Evolutionary conservation across 2,113 vertebrate genomes (phyloP).

Genomic region (Prunella himalayana): DNA sequence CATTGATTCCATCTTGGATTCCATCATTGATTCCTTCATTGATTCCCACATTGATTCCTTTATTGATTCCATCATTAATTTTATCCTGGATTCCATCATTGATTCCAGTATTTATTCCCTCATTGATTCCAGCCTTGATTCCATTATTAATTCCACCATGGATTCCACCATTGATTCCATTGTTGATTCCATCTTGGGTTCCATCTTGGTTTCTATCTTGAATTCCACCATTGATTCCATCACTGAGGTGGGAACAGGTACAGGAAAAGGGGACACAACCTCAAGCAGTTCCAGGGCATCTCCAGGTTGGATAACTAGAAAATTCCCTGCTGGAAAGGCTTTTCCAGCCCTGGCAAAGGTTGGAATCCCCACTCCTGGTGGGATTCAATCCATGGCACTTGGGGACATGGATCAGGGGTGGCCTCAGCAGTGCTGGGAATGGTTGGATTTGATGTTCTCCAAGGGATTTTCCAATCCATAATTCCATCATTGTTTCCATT

Average conservation of each 20-base stretch:
- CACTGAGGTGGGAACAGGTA: not conserved
- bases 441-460: fast-evolving
- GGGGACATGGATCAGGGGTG: fast-evolving
- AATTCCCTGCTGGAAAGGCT: not conserved
- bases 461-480: not conserved
- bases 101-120: too few species aligned
- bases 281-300: not conserved
- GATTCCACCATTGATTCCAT: not conserved
- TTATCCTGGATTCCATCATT: too few species aligned
- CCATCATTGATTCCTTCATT: too few species aligned
- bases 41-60: not conserved
- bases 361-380: not conserved
- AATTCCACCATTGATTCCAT: not conserved
- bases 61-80: too few species aligned
- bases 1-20: not conserved
- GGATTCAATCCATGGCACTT: not conserved
- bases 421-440: not conserved
- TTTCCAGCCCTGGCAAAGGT: not conserved
- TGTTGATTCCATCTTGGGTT: not conserved
- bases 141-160: too few species aligned
- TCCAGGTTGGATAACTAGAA: not conserved
- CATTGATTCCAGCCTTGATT: too few species aligned
- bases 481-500: not conserved
- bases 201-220: not conserved
- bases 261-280: not conserved